Evolutionary conservation across 2,113 vertebrate genomes (phyloP).

Genomic region (Sinocyclocheilus grahami): DNA sequence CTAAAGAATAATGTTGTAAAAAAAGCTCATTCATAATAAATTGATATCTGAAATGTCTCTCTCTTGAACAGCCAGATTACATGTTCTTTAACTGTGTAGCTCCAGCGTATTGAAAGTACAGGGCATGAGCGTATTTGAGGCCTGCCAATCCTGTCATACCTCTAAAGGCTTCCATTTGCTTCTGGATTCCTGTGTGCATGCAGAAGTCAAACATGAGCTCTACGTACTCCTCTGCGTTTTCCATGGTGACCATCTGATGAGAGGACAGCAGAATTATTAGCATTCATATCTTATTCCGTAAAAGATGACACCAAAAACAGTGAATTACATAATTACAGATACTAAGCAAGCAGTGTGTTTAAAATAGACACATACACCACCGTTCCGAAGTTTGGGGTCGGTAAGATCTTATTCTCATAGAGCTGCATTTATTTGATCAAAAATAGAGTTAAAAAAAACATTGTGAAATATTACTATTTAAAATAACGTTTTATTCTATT

Average conservation of each 20-base stretch:
- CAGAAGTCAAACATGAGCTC: constrained; percentile 98
- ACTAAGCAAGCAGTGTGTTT: neutral
- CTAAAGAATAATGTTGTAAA: neutral
- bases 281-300: neutral
- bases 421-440: neutral
- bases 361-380: neutral
- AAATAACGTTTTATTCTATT: too few relatives aligned
- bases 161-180: constrained; percentile 98
- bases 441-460: neutral
- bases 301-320: neutral
- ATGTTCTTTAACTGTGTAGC: neutral
- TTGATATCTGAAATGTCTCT: neutral
- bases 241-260: constrained; percentile 91
- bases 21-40: neutral
- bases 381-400: neutral
- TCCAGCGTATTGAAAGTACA: neutral
- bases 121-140: neutral
- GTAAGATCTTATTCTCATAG: neutral
- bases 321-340: neutral
- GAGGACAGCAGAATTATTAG: constrained; percentile 11
- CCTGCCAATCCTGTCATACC: constrained; percentile 70
- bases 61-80: neutral
- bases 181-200: constrained; percentile 96
- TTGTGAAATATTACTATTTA: too few relatives aligned
- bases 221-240: constrained; percentile 97